Conservation (phyloP, 2,888 invertebrate species). For the Chrysolina haemoptera region DNA sequence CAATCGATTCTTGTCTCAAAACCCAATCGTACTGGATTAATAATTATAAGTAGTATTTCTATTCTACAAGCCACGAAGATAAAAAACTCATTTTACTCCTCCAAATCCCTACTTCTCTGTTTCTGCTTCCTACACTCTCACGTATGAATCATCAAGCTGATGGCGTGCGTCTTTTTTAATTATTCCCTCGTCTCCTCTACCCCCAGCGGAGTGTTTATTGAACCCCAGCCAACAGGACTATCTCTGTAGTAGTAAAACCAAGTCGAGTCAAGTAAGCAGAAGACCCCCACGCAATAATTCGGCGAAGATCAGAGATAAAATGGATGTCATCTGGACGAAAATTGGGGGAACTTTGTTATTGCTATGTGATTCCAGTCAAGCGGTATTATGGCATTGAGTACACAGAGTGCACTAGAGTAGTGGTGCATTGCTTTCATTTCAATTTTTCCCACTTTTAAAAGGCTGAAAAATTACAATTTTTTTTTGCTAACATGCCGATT, state of each 20-base stretch:
- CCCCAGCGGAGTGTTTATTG: conserved; percentile 45
- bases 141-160: conserved; percentile 36
- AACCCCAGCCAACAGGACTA: conserved; percentile 38
- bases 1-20: no score
- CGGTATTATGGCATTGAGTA: conserved; percentile 10
- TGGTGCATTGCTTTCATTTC: no score
- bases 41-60: no score
- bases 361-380: conserved; percentile 39
- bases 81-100: neutral
- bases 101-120: conserved; percentile 29
- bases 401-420: no score
- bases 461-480: no score
- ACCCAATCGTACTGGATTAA: no score
- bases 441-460: no score
- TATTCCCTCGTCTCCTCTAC: conserved; percentile 40
- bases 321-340: conserved; percentile 45
- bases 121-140: neutral
- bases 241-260: conserved; percentile 35
- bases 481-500: no score
- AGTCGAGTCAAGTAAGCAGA: conserved; percentile 39
- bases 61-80: no score
- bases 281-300: conserved; percentile 48
- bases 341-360: conserved; percentile 40
- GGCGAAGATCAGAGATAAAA: conserved; percentile 47
- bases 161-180: conserved; percentile 39